Percentiles rank a stretch among this genome's conserved stretches.
These are phyloP conservation scores for Aphidius colemani DNA, from an alignment of 2,888 invertebrate species.

Conservation along the genomic window DNA sequence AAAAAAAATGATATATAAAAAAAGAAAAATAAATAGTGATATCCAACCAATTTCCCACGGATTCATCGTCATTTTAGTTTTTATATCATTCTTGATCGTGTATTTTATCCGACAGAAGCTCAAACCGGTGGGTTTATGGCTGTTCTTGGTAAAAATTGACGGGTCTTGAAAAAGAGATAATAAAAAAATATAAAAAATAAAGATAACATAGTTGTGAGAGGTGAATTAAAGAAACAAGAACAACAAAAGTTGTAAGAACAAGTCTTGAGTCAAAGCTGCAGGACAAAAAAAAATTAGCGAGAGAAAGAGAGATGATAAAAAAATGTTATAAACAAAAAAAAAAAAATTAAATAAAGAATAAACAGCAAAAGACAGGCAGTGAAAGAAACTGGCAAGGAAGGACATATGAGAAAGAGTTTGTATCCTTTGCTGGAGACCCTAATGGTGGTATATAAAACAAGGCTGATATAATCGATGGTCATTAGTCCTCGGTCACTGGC, in stretches of 20 bases:
- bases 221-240: too few relatives aligned
- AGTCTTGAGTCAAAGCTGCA: not conserved
- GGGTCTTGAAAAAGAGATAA: not conserved
- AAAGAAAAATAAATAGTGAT: slow-evolving; percentile 9
- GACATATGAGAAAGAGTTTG: not conserved
- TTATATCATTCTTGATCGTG: not conserved
- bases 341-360: too few relatives aligned
- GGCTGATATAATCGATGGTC: slow-evolving; percentile 34
- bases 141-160: slow-evolving; percentile 2
- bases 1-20: not conserved
- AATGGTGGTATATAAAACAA: slow-evolving; percentile 19
- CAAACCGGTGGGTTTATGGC: not conserved
- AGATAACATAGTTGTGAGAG: not conserved
- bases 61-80: slow-evolving; percentile 9
- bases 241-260: too few relatives aligned
- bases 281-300: not conserved
- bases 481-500: slow-evolving; percentile 36
- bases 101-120: not conserved
- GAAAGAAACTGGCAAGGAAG: slow-evolving; percentile 4
- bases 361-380: slow-evolving; percentile 10
- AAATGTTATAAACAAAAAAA: too few relatives aligned
- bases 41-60: not conserved
- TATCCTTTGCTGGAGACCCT: not conserved
- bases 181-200: not conserved
- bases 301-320: not conserved